These are phyloP conservation scores for Leptinotarsa haldemani DNA, from an alignment of 2,888 invertebrate species.

Conservation along the genomic window DNA sequence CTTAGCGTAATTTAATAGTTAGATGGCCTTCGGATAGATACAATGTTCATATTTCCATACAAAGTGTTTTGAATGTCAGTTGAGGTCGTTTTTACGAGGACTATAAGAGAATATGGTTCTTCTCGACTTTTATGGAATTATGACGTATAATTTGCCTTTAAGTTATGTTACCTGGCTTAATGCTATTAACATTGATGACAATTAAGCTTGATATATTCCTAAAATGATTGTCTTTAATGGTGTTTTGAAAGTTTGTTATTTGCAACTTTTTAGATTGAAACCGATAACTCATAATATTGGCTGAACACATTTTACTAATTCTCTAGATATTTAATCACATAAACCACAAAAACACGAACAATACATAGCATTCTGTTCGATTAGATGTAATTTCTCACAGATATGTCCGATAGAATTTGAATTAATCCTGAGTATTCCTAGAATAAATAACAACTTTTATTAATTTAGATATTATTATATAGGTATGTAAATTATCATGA, in stretches of 20 bases:
- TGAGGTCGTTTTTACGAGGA: constrained; percentile 32
- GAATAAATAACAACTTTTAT: too few relatives aligned
- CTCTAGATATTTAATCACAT: too few relatives aligned
- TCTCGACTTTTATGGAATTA: constrained; percentile 21
- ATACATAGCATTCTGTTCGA: too few relatives aligned
- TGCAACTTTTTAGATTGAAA: too few relatives aligned
- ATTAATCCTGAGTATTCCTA: too few relatives aligned
- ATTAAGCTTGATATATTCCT: not conserved
- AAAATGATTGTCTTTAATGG: not conserved
- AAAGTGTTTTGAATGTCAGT: constrained; percentile 35
- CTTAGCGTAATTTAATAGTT: constrained; percentile 17
- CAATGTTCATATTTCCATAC: constrained; percentile 33
- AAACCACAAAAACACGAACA: too few relatives aligned
- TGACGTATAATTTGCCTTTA: constrained; percentile 11
- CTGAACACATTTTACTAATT: too few relatives aligned
- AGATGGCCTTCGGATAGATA: constrained; percentile 31
- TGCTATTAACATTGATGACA: constrained; percentile 2
- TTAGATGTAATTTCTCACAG: too few relatives aligned
- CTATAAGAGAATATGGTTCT: constrained; percentile 14
- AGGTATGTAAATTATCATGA: too few relatives aligned
- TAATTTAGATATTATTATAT: too few relatives aligned
- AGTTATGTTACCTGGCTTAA: not conserved
- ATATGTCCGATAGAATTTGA: too few relatives aligned
- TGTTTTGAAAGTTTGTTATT: not conserved
- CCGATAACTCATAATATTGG: too few relatives aligned